A percentile compares a stretch with the other conserved stretches of the same genome.
These are phyloP conservation scores for Cyanistes caeruleus DNA, from an alignment of 2,113 vertebrate genomes.

Conservation along the genomic window DNA sequence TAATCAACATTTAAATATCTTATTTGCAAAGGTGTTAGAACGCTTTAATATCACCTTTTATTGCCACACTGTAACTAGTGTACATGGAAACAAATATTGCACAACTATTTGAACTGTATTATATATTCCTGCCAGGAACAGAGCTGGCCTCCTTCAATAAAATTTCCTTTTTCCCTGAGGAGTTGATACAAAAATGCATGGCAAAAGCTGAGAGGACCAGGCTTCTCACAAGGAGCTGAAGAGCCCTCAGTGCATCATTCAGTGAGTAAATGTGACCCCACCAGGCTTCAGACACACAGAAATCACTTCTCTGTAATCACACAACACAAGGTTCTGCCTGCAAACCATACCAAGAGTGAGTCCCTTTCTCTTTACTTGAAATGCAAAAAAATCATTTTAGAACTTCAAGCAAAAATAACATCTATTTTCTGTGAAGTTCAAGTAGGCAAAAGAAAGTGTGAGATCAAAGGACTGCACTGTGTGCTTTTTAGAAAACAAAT, in stretches of 20 bases:
- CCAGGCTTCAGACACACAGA: background rate
- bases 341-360: background rate
- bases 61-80: background rate
- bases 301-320: background rate
- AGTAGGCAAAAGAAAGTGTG: background rate
- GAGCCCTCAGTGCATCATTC: background rate
- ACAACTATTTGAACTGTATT: background rate
- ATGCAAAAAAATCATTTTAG: background rate
- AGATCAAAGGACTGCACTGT: background rate
- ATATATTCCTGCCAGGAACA: background rate
- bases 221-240: background rate
- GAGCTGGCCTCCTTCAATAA: background rate
- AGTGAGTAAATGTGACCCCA: rapidly evolving
- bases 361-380: background rate
- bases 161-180: background rate
- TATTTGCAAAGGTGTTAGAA: background rate
- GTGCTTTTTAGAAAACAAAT: background rate
- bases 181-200: background rate
- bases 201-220: background rate
- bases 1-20: background rate
- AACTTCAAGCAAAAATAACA: background rate
- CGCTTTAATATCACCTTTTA: background rate
- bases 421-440: background rate
- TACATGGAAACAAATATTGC: background rate
- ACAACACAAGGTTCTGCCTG: background rate